Evolutionary conservation across 2,113 vertebrate species (phyloP).

Genomic region (Orientallactaga bullata): DNA sequence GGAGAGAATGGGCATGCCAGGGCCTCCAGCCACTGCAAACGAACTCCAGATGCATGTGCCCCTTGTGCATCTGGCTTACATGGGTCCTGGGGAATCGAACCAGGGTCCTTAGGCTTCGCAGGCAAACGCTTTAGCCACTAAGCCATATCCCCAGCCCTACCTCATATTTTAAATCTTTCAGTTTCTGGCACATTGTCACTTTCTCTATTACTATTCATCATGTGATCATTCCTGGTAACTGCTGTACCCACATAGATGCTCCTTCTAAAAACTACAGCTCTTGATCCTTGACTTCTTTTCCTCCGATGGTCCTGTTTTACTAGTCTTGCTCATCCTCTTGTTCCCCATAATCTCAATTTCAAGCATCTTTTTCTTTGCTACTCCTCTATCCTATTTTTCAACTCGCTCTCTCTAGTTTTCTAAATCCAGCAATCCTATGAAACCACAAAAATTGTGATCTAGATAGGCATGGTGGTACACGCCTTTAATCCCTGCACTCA

Average conservation of each 20-base stretch:
- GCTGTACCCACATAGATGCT: not conserved
- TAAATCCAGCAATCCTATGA: conserved; percentile 13
- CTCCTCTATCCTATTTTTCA: not conserved
- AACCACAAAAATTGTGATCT: not conserved
- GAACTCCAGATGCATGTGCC: no score
- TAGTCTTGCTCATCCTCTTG: not conserved
- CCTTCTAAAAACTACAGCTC: not conserved
- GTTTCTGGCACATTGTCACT: conserved; percentile 28
- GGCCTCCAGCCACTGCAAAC: no score
- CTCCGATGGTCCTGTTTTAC: not conserved
- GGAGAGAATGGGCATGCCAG: no score
- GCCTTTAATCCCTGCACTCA: no score
- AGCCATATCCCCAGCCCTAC: no score
- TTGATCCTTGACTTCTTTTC: conserved; percentile 29
- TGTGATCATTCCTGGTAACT: not conserved
- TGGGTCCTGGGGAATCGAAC: no score
- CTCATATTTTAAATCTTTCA: conserved; percentile 35
- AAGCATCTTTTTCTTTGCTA: conserved; percentile 19
- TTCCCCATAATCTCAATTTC: conserved; percentile 20
- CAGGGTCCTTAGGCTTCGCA: no score
- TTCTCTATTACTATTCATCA: not conserved
- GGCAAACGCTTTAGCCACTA: no score
- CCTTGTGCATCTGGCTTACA: no score
- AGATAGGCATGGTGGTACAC: no score
- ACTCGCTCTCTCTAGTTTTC: not conserved